phyloP scores from a whole-genome alignment of 2,888 invertebrate genomes.

The Creontiades dilutus region DNA sequence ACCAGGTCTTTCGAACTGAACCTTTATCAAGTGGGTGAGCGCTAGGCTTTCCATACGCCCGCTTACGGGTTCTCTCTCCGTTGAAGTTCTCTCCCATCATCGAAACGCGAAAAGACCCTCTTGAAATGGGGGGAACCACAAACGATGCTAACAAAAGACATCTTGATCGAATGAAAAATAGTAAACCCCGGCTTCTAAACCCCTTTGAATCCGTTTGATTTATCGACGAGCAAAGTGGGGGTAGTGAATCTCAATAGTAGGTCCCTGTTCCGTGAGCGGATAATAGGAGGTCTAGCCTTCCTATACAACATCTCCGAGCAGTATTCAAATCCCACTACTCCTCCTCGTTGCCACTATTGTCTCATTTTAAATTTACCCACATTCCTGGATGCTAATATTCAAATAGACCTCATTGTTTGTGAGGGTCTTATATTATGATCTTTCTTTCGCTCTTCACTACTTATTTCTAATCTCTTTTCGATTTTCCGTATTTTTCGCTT shows the following conservation, averaged over 20 bases:
- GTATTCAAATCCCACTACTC: slow-evolving; percentile 52
- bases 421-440: slow-evolving; percentile 43
- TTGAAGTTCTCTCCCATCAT: too few species aligned
- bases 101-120: not conserved
- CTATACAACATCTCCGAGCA: slow-evolving; percentile 57
- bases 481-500: too few species aligned
- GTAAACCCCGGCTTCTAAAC: slow-evolving; percentile 29
- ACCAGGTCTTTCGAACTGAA: too few species aligned
- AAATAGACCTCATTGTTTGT: slow-evolving; percentile 61
- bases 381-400: slow-evolving; percentile 57
- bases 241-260: slow-evolving; percentile 66
- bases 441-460: slow-evolving; percentile 13
- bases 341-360: slow-evolving; percentile 59
- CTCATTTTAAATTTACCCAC: slow-evolving; percentile 66
- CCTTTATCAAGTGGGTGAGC: too few species aligned
- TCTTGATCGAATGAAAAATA: slow-evolving; percentile 66
- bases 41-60: too few species aligned
- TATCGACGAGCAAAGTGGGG: slow-evolving; percentile 60
- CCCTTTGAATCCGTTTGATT: slow-evolving; percentile 68
- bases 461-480: too few species aligned
- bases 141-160: slow-evolving; percentile 65
- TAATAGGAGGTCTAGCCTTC: slow-evolving; percentile 65
- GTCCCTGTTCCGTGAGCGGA: slow-evolving; percentile 55
- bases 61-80: not conserved
- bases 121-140: slow-evolving; percentile 10